Percentiles rank a stretch among this genome's conserved stretches.
Conservation (phyloP, 2,797 vertebrate species). For the Scarus forsteni region DNA sequence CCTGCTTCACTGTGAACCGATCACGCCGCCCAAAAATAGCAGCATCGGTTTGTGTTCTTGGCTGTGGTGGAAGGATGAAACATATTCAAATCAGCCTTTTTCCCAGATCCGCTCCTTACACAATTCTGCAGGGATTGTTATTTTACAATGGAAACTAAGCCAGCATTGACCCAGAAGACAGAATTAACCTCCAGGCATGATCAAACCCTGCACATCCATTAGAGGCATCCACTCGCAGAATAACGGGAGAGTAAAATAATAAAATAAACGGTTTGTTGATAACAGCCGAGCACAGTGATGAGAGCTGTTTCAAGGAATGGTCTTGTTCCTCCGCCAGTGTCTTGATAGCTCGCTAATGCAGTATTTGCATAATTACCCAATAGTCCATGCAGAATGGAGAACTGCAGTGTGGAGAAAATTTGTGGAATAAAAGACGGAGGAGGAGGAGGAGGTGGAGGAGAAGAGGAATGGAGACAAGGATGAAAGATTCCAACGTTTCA, state of each 20-base stretch:
- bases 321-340: slow-evolving; percentile 52
- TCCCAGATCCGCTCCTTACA: slow-evolving; percentile 60
- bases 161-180: slow-evolving; percentile 79
- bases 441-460: slow-evolving; percentile 19
- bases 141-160: slow-evolving; percentile 80
- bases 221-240: slow-evolving; percentile 51
- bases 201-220: slow-evolving; percentile 68
- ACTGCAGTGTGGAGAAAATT: slow-evolving; percentile 47
- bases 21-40: slow-evolving; percentile 78
- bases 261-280: slow-evolving; percentile 35
- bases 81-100: slow-evolving; percentile 75
- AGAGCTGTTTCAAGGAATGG: slow-evolving; percentile 56
- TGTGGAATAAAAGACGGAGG: slow-evolving; percentile 39
- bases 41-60: slow-evolving; percentile 72
- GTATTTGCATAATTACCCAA: slow-evolving; percentile 77
- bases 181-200: slow-evolving; percentile 77
- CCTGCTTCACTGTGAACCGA: slow-evolving; percentile 69
- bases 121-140: slow-evolving; percentile 77
- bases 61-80: slow-evolving; percentile 76
- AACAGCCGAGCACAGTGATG: slow-evolving; percentile 50
- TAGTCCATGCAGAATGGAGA: slow-evolving; percentile 49
- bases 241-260: slow-evolving; percentile 23
- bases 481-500: slow-evolving; percentile 63
- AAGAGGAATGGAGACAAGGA: slow-evolving; percentile 38
- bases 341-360: slow-evolving; percentile 65